phyloP scores from a whole-genome alignment of 2,888 invertebrate genomes.

The Nephrocerus scutellatus region DNA sequence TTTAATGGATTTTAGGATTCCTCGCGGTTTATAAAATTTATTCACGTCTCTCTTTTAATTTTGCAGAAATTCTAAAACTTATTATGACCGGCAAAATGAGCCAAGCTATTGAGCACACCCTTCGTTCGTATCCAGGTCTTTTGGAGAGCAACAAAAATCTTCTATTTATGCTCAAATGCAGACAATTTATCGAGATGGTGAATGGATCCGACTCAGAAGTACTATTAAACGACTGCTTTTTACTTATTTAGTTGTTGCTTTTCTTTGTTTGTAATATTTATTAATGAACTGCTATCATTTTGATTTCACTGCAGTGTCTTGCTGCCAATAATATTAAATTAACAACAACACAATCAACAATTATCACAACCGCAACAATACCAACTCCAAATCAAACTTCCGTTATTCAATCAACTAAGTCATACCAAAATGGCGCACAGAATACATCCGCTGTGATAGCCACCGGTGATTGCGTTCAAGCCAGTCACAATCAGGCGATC shows the following conservation, averaged over 20 bases:
- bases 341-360: constrained; percentile 23
- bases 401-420: constrained; percentile 72
- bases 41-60: constrained; percentile 17
- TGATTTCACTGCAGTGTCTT: constrained; percentile 31
- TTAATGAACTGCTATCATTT: constrained; percentile 11
- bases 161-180: constrained; percentile 91
- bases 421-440: constrained; percentile 45
- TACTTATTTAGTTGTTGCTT: constrained; percentile 8
- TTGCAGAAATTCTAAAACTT: constrained; percentile 82
- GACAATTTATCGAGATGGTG: constrained; percentile 99
- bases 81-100: constrained; percentile 90
- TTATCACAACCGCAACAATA: constrained; percentile 31
- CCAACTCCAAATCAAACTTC: constrained; percentile 63
- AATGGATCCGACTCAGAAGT: constrained; percentile 79
- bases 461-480: constrained; percentile 37
- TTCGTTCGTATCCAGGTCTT: constrained; percentile 85
- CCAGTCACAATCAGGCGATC: constrained; percentile 58
- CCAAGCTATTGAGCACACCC: constrained; percentile 87
- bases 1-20: constrained; percentile 7
- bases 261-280: constrained; percentile 10
- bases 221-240: constrained; percentile 37
- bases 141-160: constrained; percentile 85
- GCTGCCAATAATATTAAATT: constrained; percentile 43
- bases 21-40: not conserved
- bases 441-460: constrained; percentile 39